Evolutionary conservation across 2,888 invertebrate genomes (phyloP), one percentile per base, ranked within the genome.

Genomic region (Andrena bucephala): DNA sequence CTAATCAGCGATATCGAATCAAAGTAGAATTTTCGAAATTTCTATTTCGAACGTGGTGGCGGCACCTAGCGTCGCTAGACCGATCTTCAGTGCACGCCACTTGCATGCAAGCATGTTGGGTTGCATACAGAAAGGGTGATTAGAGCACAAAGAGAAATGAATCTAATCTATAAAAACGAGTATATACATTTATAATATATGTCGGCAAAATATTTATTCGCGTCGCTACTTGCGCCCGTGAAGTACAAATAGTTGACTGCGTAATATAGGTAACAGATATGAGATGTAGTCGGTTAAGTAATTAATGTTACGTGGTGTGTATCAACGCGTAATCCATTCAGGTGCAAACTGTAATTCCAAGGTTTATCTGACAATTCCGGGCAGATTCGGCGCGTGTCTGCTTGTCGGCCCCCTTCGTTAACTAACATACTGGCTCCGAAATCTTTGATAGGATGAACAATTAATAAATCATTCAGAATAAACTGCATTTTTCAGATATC

Each of bases 1-100:
- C 8, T 24, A 68, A 69, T 20, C n/a, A 6, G 27, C 52, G 10
- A 57, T 27, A 60, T 33, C 20, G 24, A 63, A 72, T 62, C 50
- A 24, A 71, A 33, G 10, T 24, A n/a, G 20, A 24, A 5, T 16
- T 50, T 62, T 71, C 8, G 1, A 3, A 48, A 33, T 31, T 57
- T 50, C 31, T 24, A 20, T 20, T 20, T 29, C 13, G 33, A 8
- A 27, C 10, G 27, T 8, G 42, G 69, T 68, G 29, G 69, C 62
- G 62, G 4, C 62, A 4, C 62, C 5, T 4, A 10, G 27, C 20
- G 52, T 1, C 16, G 16, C n/a, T 10, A n/a, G 10, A 4, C 2
- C 4, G 31, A 59, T 48, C 42, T 10, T 0, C 8, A 8, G 16
- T 10, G 27, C 8, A n/a, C 3, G 13, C 2, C 2, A 48, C 2